Conservation (phyloP, 2,797 vertebrate genomes). For the Craterocephalus amniculus region DNA sequence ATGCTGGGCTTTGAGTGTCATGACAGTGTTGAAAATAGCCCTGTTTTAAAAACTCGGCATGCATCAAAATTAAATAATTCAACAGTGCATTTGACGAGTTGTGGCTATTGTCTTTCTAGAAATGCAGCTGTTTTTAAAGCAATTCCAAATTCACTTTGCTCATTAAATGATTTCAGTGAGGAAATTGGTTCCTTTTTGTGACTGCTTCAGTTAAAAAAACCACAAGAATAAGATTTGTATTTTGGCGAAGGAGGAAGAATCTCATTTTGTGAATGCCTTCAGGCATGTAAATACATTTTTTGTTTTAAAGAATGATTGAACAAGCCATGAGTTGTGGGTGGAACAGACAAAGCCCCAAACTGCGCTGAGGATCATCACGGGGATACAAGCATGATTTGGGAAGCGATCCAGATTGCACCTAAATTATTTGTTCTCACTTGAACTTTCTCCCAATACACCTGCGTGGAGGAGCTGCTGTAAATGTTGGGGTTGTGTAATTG, state of each 20-base stretch:
- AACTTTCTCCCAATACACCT: too few species aligned
- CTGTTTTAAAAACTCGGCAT: slow-evolving; percentile 15
- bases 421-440: too few species aligned
- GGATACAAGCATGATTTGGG: too few species aligned
- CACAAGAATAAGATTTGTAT: slow-evolving; percentile 14
- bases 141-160: slow-evolving; percentile 11
- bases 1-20: slow-evolving; percentile 25
- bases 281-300: too few species aligned
- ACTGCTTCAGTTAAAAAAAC: neutral
- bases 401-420: too few species aligned
- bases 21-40: slow-evolving; percentile 20
- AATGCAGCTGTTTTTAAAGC: slow-evolving; percentile 20
- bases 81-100: neutral
- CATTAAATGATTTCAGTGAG: slow-evolving; percentile 20
- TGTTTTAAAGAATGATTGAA: too few species aligned
- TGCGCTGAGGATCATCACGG: too few species aligned
- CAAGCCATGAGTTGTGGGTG: too few species aligned
- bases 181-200: slow-evolving; percentile 27
- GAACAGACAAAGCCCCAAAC: too few species aligned
- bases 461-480: too few species aligned
- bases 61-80: slow-evolving; percentile 25
- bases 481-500: too few species aligned
- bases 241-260: neutral
- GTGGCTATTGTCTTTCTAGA: slow-evolving; percentile 2
- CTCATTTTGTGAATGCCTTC: too few species aligned